Conservation (phyloP, 2,888 invertebrate genomes). For the Agrochola lychnidis region DNA sequence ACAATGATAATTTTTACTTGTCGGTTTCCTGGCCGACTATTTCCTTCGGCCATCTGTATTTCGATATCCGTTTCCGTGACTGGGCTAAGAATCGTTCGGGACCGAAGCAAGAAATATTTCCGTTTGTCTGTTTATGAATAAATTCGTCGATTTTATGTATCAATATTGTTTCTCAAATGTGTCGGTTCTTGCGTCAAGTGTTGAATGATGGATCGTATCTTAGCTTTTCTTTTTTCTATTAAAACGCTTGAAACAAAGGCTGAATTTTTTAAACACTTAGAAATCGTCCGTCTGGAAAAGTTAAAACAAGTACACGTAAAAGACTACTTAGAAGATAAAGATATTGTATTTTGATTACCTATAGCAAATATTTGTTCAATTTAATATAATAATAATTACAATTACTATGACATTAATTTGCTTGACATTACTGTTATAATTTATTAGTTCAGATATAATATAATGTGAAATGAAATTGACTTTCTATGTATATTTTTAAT, state of each 20-base stretch:
- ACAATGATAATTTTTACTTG: constrained; percentile 62
- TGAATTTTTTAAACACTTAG: not conserved
- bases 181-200: constrained; percentile 2
- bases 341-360: no score
- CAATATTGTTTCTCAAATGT: constrained; percentile 25
- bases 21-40: constrained; percentile 51
- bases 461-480: no score
- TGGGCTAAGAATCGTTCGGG: constrained; percentile 32
- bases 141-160: constrained; percentile 1
- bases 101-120: constrained; percentile 24
- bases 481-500: no score
- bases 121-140: constrained; percentile 29
- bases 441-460: no score
- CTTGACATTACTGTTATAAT: no score
- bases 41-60: constrained; percentile 55
- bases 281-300: no score
- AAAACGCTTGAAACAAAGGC: not conserved
- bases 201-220: constrained; percentile 5
- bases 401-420: no score
- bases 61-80: constrained; percentile 57
- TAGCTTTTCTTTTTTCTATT: not conserved
- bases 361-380: no score
- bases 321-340: no score
- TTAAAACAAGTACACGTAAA: not conserved
- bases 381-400: no score